Conservation (phyloP, 2,888 invertebrate genomes). For the Leptogaster cylindrica region DNA sequence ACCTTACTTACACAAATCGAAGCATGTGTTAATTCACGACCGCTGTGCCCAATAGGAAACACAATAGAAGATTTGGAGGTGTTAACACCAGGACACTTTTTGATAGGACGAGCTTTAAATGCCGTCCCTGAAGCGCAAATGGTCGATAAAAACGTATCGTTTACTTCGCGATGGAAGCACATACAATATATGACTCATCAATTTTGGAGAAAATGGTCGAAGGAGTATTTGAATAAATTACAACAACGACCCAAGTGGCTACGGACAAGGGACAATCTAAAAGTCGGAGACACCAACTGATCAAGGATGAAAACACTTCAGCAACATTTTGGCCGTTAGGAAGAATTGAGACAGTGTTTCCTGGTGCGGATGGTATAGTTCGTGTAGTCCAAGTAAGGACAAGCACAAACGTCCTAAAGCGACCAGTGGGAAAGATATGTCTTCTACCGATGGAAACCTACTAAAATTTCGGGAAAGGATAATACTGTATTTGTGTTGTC, state of each 20-base stretch:
- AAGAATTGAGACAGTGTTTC: not conserved
- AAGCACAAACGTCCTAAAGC: not conserved
- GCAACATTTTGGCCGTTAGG: not conserved
- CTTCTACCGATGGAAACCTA: not conserved
- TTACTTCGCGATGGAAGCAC: constrained; percentile 43
- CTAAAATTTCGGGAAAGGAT: not conserved
- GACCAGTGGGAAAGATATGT: not conserved
- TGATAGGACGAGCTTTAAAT: not conserved
- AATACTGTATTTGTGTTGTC: not conserved
- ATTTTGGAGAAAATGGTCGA: constrained; percentile 49
- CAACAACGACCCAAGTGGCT: constrained; percentile 45
- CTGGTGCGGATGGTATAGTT: not conserved
- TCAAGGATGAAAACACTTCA: not conserved
- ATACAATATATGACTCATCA: constrained; percentile 48
- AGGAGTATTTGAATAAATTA: constrained; percentile 49
- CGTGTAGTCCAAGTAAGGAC: not conserved
- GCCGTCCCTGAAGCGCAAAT: not conserved
- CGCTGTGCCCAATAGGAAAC: constrained; percentile 45
- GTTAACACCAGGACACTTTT: no score
- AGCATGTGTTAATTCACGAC: constrained; percentile 50
- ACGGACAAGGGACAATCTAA: not conserved
- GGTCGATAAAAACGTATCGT: not conserved
- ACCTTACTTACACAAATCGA: constrained; percentile 51
- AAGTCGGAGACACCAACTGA: not conserved
- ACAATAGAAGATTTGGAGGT: not conserved